Percentiles rank a stretch among this genome's conserved stretches.
Evolutionary conservation across 2,113 vertebrate genomes (phyloP).

Genomic region (Colaptes auratus): DNA sequence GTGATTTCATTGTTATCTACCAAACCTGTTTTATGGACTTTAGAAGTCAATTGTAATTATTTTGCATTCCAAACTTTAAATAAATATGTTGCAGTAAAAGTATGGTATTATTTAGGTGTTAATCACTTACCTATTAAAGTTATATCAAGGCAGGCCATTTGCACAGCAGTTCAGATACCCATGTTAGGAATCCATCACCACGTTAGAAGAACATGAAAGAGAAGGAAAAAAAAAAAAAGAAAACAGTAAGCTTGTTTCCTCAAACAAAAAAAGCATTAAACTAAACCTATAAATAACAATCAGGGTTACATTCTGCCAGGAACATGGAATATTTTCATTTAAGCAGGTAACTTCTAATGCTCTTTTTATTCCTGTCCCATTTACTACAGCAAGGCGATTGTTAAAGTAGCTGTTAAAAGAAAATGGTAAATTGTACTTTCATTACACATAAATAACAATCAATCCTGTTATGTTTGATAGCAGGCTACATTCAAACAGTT

Average conservation of each 20-base stretch:
- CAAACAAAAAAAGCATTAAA: slow-evolving; percentile 9
- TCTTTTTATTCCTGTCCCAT: not conserved
- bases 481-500: slow-evolving; percentile 34
- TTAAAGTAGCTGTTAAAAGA: slow-evolving; percentile 50
- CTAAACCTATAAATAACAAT: not conserved
- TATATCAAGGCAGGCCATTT: slow-evolving; percentile 16
- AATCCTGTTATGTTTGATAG: slow-evolving; percentile 55
- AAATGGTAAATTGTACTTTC: slow-evolving; percentile 15
- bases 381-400: slow-evolving; percentile 42
- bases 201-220: slow-evolving; percentile 33
- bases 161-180: slow-evolving; percentile 35
- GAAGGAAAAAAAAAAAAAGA: not conserved
- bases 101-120: not conserved
- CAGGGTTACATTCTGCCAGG: not conserved
- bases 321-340: not conserved
- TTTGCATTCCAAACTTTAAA: not conserved
- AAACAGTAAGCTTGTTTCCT: slow-evolving; percentile 29
- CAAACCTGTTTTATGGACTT: not conserved
- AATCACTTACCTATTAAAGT: slow-evolving; percentile 78
- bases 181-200: slow-evolving; percentile 9
- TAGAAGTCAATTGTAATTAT: not conserved
- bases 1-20: not conserved
- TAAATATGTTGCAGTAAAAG: not conserved
- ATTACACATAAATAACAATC: slow-evolving; percentile 48
- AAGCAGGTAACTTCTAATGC: not conserved